Conservation (phyloP, 2,888 invertebrate genomes). For the Campoplex capitator region DNA sequence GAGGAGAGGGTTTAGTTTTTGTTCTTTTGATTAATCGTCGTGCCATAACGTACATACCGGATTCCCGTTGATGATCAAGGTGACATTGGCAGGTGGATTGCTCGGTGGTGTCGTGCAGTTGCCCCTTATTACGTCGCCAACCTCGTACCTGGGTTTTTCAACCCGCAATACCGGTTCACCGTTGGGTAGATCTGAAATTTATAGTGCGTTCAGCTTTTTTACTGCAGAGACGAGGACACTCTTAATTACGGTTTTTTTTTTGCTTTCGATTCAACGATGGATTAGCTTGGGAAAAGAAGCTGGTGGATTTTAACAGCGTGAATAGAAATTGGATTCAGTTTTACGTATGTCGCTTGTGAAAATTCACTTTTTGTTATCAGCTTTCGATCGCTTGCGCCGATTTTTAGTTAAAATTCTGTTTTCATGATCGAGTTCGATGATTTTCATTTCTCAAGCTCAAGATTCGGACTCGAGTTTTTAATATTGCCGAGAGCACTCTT, state of each 20-base stretch:
- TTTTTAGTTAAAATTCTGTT: neutral
- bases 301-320: neutral
- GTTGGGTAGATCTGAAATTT: slow-evolving; percentile 88
- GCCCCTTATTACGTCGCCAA: slow-evolving; percentile 89
- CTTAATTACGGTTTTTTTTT: neutral
- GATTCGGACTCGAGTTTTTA: too few species aligned
- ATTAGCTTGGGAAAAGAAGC: neutral
- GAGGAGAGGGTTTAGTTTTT: neutral
- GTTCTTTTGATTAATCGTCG: slow-evolving; percentile 57
- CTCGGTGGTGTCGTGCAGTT: slow-evolving; percentile 90
- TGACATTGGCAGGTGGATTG: slow-evolving; percentile 89
- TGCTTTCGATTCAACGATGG: neutral
- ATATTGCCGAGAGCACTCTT: too few species aligned
- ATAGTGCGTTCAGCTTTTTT: neutral
- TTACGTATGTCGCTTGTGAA: neutral
- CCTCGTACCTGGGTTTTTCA: slow-evolving; percentile 89
- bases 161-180: slow-evolving; percentile 88
- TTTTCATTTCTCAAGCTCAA: too few species aligned
- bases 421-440: too few species aligned
- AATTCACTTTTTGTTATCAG: neutral
- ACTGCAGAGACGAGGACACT: neutral
- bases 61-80: slow-evolving; percentile 89
- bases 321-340: neutral
- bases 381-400: neutral
- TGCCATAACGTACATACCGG: slow-evolving; percentile 76